Evolutionary conservation across 2,888 invertebrate genomes (phyloP).

Genomic region (Gymnoscelis rufifasciata): DNA sequence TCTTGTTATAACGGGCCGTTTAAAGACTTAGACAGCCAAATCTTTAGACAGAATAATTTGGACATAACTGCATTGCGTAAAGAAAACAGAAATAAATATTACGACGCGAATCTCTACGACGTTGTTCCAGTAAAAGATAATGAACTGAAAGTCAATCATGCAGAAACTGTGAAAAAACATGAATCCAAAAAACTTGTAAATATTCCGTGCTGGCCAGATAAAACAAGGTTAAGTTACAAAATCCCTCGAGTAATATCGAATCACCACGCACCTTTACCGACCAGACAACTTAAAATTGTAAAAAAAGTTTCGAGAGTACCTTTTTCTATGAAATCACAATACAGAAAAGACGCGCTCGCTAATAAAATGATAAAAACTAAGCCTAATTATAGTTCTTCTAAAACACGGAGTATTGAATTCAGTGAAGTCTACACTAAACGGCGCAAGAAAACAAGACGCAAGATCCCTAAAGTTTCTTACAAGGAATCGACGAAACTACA

Average conservation of each 20-base stretch:
- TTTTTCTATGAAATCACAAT: conserved; percentile 8
- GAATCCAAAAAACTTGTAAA: conserved; percentile 29
- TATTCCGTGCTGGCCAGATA: conserved; percentile 38
- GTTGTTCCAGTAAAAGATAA: conserved; percentile 61
- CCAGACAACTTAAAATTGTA: conserved; percentile 10
- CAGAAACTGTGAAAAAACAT: conserved; percentile 33
- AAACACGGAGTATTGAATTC: conserved; percentile 45
- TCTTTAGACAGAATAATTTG: conserved; percentile 22
- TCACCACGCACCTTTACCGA: conserved; percentile 26
- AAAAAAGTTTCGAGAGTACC: neutral
- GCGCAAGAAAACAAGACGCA: conserved; percentile 5
- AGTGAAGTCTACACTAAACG: conserved; percentile 44
- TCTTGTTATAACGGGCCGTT: conserved; percentile 55
- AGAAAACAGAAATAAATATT: conserved; percentile 38
- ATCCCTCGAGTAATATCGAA: conserved; percentile 25
- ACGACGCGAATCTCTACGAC: conserved; percentile 60
- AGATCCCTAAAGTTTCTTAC: conserved; percentile 13
- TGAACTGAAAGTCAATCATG: conserved; percentile 34
- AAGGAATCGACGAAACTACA: conserved; percentile 27
- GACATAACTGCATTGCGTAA: conserved; percentile 19
- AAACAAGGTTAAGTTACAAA: conserved; percentile 31
- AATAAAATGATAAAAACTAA: conserved; percentile 22
- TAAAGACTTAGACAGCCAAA: conserved; percentile 50
- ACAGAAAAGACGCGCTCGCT: conserved; percentile 17
- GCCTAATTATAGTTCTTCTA: conserved; percentile 26